Conservation (phyloP, 2,797 vertebrate species). For the Danio tinwini region DNA sequence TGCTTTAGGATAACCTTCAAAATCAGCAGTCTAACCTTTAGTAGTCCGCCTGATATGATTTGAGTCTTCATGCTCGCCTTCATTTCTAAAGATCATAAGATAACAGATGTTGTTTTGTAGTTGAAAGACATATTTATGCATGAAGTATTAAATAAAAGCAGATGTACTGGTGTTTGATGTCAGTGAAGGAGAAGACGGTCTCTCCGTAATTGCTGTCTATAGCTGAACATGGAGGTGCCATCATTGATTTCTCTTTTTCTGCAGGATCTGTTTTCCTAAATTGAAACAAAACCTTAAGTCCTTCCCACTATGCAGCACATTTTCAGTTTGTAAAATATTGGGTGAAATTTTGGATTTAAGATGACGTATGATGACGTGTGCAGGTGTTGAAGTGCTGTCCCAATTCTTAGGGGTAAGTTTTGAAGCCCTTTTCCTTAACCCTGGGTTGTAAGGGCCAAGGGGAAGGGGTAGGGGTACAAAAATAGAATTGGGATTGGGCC, state of each 20-base stretch:
- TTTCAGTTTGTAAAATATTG: no score
- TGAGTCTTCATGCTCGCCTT: constrained; percentile 48
- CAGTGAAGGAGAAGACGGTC: constrained; percentile 79
- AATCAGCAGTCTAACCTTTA: constrained; percentile 51
- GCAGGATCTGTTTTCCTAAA: constrained; percentile 66
- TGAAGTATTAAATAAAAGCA: not conserved
- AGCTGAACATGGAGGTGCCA: constrained; percentile 61
- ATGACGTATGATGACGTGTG: no score
- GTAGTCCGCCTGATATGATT: constrained; percentile 24
- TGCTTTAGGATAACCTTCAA: no score
- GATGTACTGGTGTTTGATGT: constrained; percentile 79
- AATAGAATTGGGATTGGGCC: no score
- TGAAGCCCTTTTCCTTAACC: no score
- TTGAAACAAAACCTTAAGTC: not conserved
- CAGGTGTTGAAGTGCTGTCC: no score
- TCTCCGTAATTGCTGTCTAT: constrained; percentile 75
- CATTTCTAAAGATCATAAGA: constrained; percentile 33
- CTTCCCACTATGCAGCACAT: no score
- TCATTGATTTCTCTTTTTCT: constrained; percentile 61
- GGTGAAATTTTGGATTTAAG: no score
- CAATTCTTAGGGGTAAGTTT: no score
- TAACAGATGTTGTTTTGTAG: not conserved
- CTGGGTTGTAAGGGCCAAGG: no score
- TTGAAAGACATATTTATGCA: not conserved
- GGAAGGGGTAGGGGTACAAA: no score